Conservation (phyloP, 1,140 invertebrate genomes). For the Trichonephila clavipes region DNA sequence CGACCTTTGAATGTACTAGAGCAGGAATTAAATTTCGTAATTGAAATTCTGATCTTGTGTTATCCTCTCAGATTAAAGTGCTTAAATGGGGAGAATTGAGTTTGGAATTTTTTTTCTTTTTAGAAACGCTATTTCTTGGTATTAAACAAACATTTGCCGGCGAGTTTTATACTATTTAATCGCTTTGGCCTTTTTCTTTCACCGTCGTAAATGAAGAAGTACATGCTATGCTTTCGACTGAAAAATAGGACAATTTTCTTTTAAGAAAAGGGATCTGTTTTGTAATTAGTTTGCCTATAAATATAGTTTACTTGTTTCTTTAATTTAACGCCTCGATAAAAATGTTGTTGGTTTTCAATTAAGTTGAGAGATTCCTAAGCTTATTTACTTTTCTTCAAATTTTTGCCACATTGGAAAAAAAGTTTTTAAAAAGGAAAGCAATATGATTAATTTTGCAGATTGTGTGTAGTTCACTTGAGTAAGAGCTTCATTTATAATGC, state of each 20-base stretch:
- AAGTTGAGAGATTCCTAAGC: neutral
- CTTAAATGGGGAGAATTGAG: constrained; percentile 43
- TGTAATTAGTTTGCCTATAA: neutral
- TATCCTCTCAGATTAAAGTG: constrained; percentile 36
- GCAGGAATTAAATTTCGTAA: constrained; percentile 60
- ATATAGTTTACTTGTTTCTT: neutral
- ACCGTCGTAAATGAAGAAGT: neutral
- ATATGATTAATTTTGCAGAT: too few species aligned
- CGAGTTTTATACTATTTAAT: constrained; percentile 14
- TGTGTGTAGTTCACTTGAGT: too few species aligned
- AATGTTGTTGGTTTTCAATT: neutral
- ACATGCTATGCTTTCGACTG: neutral
- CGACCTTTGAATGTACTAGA: neutral
- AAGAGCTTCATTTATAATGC: too few species aligned
- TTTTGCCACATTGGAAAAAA: too few species aligned
- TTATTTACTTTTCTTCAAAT: too few species aligned
- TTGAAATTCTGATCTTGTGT: constrained; percentile 67
- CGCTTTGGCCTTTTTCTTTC: neutral
- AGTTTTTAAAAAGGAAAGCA: too few species aligned
- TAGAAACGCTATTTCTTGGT: neutral
- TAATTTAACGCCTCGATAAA: neutral
- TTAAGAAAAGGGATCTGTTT: neutral
- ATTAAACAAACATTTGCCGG: constrained; percentile 11
- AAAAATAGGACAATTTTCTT: neutral
- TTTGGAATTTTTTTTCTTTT: neutral